Conservation (phyloP, 2,797 vertebrate species). For the Microctenopoma stevenorrisi region DNA sequence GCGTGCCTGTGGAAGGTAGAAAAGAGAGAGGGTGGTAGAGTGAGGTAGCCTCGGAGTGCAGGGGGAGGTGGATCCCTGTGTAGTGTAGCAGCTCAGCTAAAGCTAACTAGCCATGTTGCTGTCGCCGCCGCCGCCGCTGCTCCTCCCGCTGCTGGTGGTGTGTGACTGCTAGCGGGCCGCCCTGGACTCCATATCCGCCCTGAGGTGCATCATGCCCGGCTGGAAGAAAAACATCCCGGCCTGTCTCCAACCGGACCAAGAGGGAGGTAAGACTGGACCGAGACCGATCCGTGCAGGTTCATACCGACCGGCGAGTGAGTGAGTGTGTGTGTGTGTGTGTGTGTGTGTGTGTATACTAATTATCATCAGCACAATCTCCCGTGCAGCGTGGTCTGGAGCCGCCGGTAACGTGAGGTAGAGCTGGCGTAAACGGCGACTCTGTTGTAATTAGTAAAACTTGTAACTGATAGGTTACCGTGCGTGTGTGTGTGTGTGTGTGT, state of each 20-base stretch:
- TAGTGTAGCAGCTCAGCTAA: slow-evolving; percentile 67
- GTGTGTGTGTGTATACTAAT: slow-evolving; percentile 35
- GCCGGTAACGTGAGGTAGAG: slow-evolving; percentile 34
- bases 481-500: slow-evolving; percentile 23
- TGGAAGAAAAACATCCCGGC: slow-evolving; percentile 99
- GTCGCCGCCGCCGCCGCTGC: slow-evolving; percentile 46
- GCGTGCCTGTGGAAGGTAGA: slow-evolving; percentile 25
- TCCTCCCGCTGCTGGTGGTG: slow-evolving; percentile 63
- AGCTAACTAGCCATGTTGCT: slow-evolving; percentile 79
- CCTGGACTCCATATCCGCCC: slow-evolving; percentile 81
- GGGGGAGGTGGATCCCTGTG: slow-evolving; percentile 61
- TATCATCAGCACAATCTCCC: slow-evolving; percentile 53
- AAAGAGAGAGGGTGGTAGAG: slow-evolving; percentile 39
- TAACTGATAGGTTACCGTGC: slow-evolving; percentile 48
- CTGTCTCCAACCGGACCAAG: slow-evolving; percentile 96
- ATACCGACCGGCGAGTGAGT: slow-evolving; percentile 34
- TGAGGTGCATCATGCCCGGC: slow-evolving; percentile 93
- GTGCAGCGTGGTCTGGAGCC: slow-evolving; percentile 49
- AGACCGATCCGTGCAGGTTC: slow-evolving; percentile 38
- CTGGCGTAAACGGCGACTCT: slow-evolving; percentile 50
- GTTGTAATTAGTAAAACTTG: slow-evolving; percentile 65
- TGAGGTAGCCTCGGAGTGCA: slow-evolving; percentile 52
- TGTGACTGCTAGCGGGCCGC: slow-evolving; percentile 76
- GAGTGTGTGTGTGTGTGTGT: slow-evolving; percentile 3
- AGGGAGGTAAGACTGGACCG: slow-evolving; percentile 88